Percentiles rank a stretch among this genome's conserved stretches.
phyloP scores from a whole-genome alignment of 1,140 invertebrate genomes.

The Theocolax elegans region DNA sequence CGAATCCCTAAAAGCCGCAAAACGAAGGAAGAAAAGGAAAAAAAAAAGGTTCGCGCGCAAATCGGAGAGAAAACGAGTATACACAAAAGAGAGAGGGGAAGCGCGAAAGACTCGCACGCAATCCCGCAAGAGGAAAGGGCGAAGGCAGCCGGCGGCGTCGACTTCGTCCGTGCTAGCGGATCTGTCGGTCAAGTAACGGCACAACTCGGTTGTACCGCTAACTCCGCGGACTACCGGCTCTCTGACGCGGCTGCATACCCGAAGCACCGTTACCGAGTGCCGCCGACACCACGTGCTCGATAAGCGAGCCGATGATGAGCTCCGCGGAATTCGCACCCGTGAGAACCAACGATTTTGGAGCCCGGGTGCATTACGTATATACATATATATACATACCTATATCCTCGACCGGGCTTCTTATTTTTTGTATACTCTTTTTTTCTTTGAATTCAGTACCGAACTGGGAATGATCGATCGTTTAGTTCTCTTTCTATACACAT shows the following conservation, averaged over 20 bases:
- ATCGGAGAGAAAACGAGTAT: too few relatives aligned
- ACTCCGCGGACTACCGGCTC: conserved; percentile 43
- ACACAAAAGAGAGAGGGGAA: too few relatives aligned
- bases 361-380: neutral
- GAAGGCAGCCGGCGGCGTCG: conserved; percentile 42
- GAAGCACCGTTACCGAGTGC: conserved; percentile 26
- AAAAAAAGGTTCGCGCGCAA: too few relatives aligned
- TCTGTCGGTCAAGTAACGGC: conserved; percentile 69
- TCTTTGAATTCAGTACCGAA: neutral
- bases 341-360: too few relatives aligned
- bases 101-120: too few relatives aligned
- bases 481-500: too few relatives aligned
- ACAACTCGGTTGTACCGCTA: conserved; percentile 63
- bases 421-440: neutral
- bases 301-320: neutral
- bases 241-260: conserved; percentile 24
- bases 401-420: too few relatives aligned
- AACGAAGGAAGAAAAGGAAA: too few relatives aligned
- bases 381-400: neutral
- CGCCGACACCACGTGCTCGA: conserved; percentile 1
- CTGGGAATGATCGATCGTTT: too few relatives aligned
- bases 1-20: too few relatives aligned
- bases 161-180: conserved; percentile 62
- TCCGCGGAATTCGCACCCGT: neutral
- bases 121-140: conserved; percentile 32